These are phyloP conservation scores for Euspilapteryx auroguttella DNA, from an alignment of 2,888 invertebrate genomes.

Conservation along the genomic window DNA sequence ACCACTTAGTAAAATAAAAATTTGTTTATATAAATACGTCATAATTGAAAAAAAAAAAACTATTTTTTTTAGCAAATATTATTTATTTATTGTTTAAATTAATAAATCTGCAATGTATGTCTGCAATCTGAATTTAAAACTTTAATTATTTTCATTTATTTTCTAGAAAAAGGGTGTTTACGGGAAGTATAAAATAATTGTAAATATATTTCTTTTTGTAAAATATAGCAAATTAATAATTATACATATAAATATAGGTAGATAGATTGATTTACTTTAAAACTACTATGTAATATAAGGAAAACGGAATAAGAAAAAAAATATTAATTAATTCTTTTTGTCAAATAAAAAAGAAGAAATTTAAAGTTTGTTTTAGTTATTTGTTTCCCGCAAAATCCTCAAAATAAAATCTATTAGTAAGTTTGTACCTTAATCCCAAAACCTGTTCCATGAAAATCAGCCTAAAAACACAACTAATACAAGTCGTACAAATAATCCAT, in stretches of 20 bases:
- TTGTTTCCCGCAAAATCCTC: slow-evolving; percentile 8
- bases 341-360: slow-evolving; percentile 56
- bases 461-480: no score
- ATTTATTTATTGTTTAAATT: no score
- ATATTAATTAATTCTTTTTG: slow-evolving; percentile 56
- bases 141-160: slow-evolving; percentile 14
- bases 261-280: slow-evolving; percentile 55
- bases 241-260: slow-evolving; percentile 53
- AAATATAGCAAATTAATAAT: slow-evolving; percentile 42
- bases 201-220: slow-evolving; percentile 59
- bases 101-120: no score
- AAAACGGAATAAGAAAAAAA: slow-evolving; percentile 49
- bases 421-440: no score
- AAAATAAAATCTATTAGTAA: no score
- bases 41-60: no score
- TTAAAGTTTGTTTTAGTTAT: no score
- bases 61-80: no score
- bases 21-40: no score
- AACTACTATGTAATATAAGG: slow-evolving; percentile 52
- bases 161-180: slow-evolving; percentile 39
- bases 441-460: no score
- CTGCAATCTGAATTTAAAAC: slow-evolving; percentile 20
- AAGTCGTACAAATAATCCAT: no score
- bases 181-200: slow-evolving; percentile 31
- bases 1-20: no score